Evolutionary conservation across 2,113 vertebrate species (phyloP).

Genomic region (Tychaedon coryphoeus): DNA sequence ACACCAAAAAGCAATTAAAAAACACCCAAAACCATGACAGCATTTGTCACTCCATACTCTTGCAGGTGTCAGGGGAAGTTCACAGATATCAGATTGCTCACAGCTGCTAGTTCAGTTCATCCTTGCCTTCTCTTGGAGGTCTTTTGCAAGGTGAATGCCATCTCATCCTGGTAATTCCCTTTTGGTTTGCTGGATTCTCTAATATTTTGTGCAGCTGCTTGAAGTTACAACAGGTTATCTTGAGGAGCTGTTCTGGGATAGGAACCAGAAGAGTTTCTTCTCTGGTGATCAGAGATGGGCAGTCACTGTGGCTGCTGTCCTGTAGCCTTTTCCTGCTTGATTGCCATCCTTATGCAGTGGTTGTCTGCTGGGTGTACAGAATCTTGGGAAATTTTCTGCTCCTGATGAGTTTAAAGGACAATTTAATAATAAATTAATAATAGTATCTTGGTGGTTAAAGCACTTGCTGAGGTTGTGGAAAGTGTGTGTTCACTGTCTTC

Average conservation of each 20-base stretch:
- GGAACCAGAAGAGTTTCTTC: not conserved
- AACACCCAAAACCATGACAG: rapidly evolving
- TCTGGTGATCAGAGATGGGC: not conserved
- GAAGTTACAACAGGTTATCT: not conserved
- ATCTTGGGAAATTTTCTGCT: not conserved
- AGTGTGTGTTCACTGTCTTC: not conserved
- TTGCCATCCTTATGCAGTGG: not conserved
- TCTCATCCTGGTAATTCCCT: not conserved
- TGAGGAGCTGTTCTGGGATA: not conserved
- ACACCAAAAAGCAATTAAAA: not conserved
- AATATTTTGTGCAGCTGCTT: not conserved
- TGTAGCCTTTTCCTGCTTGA: not conserved
- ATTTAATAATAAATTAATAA: not conserved
- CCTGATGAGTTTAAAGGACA: not conserved
- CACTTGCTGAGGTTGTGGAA: not conserved
- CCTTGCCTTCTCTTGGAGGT: not conserved
- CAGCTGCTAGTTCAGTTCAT: not conserved
- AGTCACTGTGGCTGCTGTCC: not conserved
- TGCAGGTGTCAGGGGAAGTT: not conserved
- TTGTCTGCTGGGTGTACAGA: not conserved
- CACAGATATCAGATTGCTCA: not conserved
- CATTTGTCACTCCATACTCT: not conserved
- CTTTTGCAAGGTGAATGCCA: not conserved
- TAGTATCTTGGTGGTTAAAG: not conserved
- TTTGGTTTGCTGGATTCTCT: not conserved